phyloP scores from a whole-genome alignment of 2,888 invertebrate species.

The Theodoxus fluviatilis region DNA sequence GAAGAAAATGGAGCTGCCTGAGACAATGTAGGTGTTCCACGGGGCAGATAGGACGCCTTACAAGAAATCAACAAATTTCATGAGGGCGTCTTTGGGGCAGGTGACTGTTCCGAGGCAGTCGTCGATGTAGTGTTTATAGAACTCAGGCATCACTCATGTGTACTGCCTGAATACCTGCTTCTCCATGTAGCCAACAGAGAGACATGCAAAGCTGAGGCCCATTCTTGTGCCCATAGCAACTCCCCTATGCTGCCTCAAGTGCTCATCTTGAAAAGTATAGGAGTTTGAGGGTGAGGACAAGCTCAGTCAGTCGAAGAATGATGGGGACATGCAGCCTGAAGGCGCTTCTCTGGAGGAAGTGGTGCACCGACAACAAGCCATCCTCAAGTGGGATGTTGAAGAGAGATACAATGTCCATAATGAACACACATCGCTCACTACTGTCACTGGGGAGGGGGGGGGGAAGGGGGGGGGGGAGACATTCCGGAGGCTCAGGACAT shows the following conservation, averaged over 20 bases:
- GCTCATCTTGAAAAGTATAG: neutral
- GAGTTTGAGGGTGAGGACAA: neutral
- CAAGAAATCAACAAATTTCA: neutral
- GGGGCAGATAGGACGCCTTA: neutral
- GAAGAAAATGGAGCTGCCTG: neutral
- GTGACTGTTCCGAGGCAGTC: neutral
- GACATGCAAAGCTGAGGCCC: neutral
- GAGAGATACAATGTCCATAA: too few species aligned
- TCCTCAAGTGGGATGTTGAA: too few species aligned
- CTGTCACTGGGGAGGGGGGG: too few species aligned
- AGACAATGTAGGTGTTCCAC: neutral
- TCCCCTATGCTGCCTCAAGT: neutral
- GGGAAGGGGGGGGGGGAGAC: too few species aligned
- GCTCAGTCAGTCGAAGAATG: constrained; percentile 8
- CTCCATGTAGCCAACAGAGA: neutral
- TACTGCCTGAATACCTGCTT: neutral
- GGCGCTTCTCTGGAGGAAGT: neutral
- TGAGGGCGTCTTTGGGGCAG: neutral
- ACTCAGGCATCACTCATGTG: neutral
- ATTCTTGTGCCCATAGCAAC: neutral
- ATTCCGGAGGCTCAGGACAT: too few species aligned
- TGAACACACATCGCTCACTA: too few species aligned
- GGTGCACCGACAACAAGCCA: too few species aligned
- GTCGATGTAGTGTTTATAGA: neutral
- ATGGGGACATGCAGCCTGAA: neutral